Conservation (phyloP, 2,888 invertebrate species). For the Perdita meconis region DNA sequence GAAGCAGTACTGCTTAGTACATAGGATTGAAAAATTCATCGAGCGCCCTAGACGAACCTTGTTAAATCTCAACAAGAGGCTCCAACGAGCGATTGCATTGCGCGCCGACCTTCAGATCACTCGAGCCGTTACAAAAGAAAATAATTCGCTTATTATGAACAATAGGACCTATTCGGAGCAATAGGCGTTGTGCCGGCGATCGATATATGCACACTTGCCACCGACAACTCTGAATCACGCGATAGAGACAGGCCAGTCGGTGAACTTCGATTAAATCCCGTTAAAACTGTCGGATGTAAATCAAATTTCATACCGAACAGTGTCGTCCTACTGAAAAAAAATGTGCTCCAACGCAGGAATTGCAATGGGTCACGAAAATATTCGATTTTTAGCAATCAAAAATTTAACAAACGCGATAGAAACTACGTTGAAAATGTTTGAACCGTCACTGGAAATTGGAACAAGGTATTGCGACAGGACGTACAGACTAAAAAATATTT, state of each 20-base stretch:
- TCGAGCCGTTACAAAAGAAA: constrained; percentile 43
- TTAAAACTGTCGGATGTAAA: constrained; percentile 20
- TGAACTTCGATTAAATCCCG: constrained; percentile 19
- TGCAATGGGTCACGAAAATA: constrained; percentile 8
- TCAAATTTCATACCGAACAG: constrained; percentile 15
- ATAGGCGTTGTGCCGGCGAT: constrained; percentile 44
- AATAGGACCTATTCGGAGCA: constrained; percentile 38
- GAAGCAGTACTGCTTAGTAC: neutral
- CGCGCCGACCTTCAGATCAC: constrained; percentile 46
- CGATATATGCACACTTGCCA: constrained; percentile 55
- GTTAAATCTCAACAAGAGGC: constrained; percentile 46
- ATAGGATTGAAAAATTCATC: constrained; percentile 25
- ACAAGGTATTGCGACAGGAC: no score
- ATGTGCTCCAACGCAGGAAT: neutral
- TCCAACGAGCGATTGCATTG: constrained; percentile 17
- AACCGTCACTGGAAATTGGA: no score
- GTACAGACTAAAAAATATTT: no score
- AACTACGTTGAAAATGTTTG: neutral
- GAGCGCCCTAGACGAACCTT: constrained; percentile 12
- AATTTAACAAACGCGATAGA: neutral
- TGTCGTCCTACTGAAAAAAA: constrained; percentile 1
- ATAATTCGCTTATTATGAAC: constrained; percentile 56
- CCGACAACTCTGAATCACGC: constrained; percentile 19
- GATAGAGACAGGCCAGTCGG: constrained; percentile 12
- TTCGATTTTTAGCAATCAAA: neutral